Evolutionary conservation across 2,113 vertebrate genomes (phyloP).

Genomic region (Poeciliopsis occidentalis): DNA sequence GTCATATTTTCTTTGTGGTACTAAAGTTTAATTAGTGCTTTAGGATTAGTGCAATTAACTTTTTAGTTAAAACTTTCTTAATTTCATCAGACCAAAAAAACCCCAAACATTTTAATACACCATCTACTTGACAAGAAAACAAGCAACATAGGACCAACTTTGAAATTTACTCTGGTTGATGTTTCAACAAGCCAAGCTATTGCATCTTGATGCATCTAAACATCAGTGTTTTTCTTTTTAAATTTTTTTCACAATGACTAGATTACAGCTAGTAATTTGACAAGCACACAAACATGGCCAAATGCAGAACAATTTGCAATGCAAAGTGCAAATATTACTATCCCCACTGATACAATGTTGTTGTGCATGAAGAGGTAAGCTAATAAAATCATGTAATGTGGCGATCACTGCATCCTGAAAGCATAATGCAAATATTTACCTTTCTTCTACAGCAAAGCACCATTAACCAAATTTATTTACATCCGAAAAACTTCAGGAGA

Average conservation of each 20-base stretch:
- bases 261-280: conserved; percentile 26
- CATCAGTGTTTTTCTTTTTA: no score
- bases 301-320: conserved; percentile 8
- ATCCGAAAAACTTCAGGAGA: conserved; percentile 62
- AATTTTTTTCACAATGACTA: not conserved
- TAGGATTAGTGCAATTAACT: no score
- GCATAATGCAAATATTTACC: conserved; percentile 77
- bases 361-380: conserved; percentile 57
- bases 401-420: conserved; percentile 31
- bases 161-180: no score
- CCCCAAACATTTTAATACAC: no score
- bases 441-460: conserved; percentile 72
- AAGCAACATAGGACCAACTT: no score
- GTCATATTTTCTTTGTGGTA: no score
- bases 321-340: conserved; percentile 36
- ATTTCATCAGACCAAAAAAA: no score
- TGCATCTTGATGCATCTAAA: no score
- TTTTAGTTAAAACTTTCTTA: no score
- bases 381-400: conserved; percentile 71
- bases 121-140: no score
- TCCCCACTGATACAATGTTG: conserved; percentile 49
- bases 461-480: conserved; percentile 73
- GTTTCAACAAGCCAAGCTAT: no score
- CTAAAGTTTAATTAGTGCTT: no score
- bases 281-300: conserved; percentile 7